Conservation (phyloP, 2,113 vertebrate species). For the Stegastes partitus region DNA sequence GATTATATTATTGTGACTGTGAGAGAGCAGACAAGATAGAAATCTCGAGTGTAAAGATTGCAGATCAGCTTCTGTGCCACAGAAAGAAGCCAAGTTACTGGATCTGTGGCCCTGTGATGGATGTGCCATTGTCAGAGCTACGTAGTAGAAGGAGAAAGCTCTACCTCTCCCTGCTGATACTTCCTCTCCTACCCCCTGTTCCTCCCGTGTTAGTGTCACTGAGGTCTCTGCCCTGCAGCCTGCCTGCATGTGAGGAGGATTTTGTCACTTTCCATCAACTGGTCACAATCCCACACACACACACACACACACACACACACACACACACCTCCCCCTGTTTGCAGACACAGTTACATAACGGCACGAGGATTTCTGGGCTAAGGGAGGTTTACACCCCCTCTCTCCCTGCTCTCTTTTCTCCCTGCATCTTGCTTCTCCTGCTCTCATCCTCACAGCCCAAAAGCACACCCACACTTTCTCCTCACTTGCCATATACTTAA, state of each 20-base stretch:
- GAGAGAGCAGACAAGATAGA: neutral
- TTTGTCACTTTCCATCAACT: slow-evolving; percentile 79
- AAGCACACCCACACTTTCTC: slow-evolving; percentile 20
- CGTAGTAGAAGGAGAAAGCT: slow-evolving; percentile 28
- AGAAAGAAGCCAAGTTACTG: slow-evolving; percentile 8
- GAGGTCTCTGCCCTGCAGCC: slow-evolving; percentile 70
- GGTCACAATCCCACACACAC: slow-evolving; percentile 31
- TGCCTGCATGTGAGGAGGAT: slow-evolving; percentile 63
- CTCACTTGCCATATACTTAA: slow-evolving; percentile 50
- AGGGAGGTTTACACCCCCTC: slow-evolving; percentile 56
- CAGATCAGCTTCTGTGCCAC: neutral
- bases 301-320: slow-evolving; percentile 23
- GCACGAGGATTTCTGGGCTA: slow-evolving; percentile 68
- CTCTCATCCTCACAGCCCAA: slow-evolving; percentile 23
- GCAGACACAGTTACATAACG: slow-evolving; percentile 77
- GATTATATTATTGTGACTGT: slow-evolving; percentile 5
- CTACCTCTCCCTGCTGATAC: slow-evolving; percentile 42
- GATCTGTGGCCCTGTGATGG: slow-evolving; percentile 35
- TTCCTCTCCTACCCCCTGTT: slow-evolving; percentile 37
- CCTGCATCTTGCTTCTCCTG: slow-evolving; percentile 8
- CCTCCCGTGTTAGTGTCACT: slow-evolving; percentile 63
- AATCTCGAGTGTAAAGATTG: slow-evolving; percentile 23
- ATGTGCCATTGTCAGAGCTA: slow-evolving; percentile 43
- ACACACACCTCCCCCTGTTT: slow-evolving; percentile 49
- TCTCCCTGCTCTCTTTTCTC: slow-evolving; percentile 22